Percentiles rank a stretch among this genome's conserved stretches.
phyloP scores from a whole-genome alignment of 2,888 invertebrate species.

The Aproaerema taeniolella region DNA sequence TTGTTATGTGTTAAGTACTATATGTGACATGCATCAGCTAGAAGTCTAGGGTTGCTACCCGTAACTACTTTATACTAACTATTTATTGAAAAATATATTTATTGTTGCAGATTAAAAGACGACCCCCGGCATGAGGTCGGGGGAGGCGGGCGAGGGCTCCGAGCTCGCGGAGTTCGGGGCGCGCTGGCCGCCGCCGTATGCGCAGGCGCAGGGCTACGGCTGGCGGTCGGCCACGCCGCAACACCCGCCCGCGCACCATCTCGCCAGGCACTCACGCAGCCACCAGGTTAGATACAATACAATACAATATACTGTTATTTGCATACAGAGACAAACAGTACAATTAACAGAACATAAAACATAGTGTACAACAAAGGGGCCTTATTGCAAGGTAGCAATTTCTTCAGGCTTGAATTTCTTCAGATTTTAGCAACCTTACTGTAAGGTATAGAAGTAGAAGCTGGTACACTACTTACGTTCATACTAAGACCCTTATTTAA shows the following conservation, averaged over 20 bases:
- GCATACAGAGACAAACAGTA: no score
- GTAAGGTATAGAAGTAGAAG: no score
- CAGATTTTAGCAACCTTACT: no score
- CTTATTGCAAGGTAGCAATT: no score
- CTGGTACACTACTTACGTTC: no score
- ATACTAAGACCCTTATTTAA: no score
- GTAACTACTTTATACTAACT: neutral
- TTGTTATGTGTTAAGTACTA: no score
- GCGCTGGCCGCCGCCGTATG: slow-evolving; percentile 77
- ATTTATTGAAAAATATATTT: neutral
- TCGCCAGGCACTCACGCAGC: slow-evolving; percentile 71
- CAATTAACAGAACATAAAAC: no score
- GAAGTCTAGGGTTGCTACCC: neutral
- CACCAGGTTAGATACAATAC: slow-evolving; percentile 69
- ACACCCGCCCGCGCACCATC: slow-evolving; percentile 71
- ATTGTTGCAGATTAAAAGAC: slow-evolving; percentile 40
- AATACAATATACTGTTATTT: no score
- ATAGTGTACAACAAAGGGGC: no score
- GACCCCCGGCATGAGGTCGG: slow-evolving; percentile 78
- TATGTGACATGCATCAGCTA: no score
- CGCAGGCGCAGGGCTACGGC: slow-evolving; percentile 72
- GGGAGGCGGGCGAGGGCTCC: slow-evolving; percentile 76
- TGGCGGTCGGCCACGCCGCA: slow-evolving; percentile 73
- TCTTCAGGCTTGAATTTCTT: no score
- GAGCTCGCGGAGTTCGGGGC: slow-evolving; percentile 74